phyloP scores from a whole-genome alignment of 1,140 invertebrate species.

The Bombus ignitus region DNA sequence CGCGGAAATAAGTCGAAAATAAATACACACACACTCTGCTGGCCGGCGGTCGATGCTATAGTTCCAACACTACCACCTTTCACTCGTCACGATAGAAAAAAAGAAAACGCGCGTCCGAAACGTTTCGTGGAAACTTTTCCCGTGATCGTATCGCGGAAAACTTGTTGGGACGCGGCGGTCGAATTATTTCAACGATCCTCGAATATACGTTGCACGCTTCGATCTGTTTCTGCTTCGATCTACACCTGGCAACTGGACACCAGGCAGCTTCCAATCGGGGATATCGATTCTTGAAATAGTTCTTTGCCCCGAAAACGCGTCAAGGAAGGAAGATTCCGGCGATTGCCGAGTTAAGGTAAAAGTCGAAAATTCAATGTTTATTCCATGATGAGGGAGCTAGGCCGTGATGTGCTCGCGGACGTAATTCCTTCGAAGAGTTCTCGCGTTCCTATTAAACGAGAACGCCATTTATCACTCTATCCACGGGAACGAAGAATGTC shows the following conservation, averaged over 20 bases:
- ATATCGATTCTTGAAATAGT: not conserved
- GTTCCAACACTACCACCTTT: conserved; percentile 5
- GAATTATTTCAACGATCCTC: not conserved
- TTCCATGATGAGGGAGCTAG: not conserved
- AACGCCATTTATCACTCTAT: not conserved
- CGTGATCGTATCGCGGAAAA: not conserved
- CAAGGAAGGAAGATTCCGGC: not conserved
- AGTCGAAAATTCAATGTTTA: not conserved
- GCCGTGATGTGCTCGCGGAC: not conserved
- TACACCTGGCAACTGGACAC: not conserved
- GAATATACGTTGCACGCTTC: not conserved
- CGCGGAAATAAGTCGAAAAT: not conserved
- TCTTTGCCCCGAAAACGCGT: not conserved
- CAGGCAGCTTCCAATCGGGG: conserved; percentile 4
- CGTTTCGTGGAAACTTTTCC: conserved; percentile 35
- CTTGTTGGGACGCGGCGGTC: not conserved
- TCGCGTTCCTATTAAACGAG: not conserved
- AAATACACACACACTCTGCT: not conserved
- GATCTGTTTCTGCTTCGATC: not conserved
- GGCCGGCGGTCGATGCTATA: not conserved
- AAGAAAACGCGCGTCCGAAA: not conserved
- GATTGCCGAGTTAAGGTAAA: too few species aligned
- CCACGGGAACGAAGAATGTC: not conserved
- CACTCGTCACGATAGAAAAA: not conserved
- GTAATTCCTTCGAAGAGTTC: not conserved